Conservation (phyloP, 2,797 vertebrate species). For the Cheirogaleus major region DNA sequence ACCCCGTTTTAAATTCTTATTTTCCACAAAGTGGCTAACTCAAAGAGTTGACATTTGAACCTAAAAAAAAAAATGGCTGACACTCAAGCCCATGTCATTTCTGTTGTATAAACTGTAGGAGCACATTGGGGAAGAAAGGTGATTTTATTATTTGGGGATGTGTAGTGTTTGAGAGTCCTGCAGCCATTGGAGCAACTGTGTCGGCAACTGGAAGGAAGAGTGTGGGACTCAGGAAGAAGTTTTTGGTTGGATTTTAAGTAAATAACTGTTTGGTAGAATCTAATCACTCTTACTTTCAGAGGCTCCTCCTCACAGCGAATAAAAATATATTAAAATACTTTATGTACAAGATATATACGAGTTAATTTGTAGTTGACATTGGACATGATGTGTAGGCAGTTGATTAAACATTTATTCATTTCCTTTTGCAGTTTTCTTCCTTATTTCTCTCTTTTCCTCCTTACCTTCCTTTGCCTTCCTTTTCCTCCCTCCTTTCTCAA, state of each 20-base stretch:
- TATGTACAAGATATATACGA: background rate
- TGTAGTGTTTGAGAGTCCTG: background rate
- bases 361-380: background rate
- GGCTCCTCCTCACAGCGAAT: background rate
- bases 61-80: background rate
- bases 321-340: conserved; percentile 28
- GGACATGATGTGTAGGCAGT: background rate
- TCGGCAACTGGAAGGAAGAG: background rate
- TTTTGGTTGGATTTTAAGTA: background rate
- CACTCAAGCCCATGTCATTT: background rate
- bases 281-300: background rate
- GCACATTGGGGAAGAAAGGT: background rate
- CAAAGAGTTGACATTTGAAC: conserved; percentile 27
- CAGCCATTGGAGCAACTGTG: background rate
- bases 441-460: background rate
- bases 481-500: background rate
- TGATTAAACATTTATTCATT: background rate
- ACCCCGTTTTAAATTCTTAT: conserved; percentile 20
- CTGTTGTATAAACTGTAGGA: background rate
- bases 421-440: background rate
- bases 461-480: background rate
- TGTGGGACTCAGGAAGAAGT: background rate
- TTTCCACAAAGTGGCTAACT: conserved; percentile 40
- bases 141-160: background rate
- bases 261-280: background rate